These are phyloP conservation scores for Takifugu flavidus DNA, from an alignment of 2,113 vertebrate species.

Conservation along the genomic window DNA sequence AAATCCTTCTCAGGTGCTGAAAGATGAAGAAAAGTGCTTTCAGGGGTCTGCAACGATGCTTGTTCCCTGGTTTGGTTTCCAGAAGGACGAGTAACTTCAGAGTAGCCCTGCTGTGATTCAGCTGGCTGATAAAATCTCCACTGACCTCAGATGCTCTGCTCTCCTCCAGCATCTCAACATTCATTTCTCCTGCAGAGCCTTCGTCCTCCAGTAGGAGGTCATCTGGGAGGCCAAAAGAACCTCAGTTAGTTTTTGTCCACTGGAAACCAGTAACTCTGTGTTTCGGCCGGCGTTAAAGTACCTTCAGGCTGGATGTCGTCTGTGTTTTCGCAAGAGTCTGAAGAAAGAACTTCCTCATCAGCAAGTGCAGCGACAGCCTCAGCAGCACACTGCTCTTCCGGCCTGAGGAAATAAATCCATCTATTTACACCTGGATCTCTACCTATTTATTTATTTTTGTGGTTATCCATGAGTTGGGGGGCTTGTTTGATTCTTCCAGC, in stretches of 20 bases:
- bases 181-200: slow-evolving; percentile 19
- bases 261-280: background rate
- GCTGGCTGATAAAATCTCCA: background rate
- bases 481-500: too few relatives aligned
- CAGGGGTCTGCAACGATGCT: too few relatives aligned
- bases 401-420: slow-evolving; percentile 36
- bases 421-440: background rate
- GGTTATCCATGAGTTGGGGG: too few relatives aligned
- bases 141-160: slow-evolving; percentile 53
- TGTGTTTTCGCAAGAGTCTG: slow-evolving; percentile 36
- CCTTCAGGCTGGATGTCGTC: slow-evolving; percentile 52
- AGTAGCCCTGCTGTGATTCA: too few relatives aligned
- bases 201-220: slow-evolving; percentile 39
- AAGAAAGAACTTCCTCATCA: slow-evolving; percentile 18
- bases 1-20: too few relatives aligned
- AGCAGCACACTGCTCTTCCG: slow-evolving; percentile 29
- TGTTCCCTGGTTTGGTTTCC: too few relatives aligned
- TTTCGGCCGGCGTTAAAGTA: slow-evolving; percentile 24
- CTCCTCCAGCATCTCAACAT: slow-evolving; percentile 48
- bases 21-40: too few relatives aligned
- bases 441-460: too few relatives aligned
- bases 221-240: slow-evolving; percentile 27
- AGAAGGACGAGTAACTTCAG: too few relatives aligned
- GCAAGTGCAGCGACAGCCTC: slow-evolving; percentile 1
- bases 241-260: too few relatives aligned